Conservation (phyloP, 35 echinoderm and acorn worm species). For the Apostichopus japonicus region DNA sequence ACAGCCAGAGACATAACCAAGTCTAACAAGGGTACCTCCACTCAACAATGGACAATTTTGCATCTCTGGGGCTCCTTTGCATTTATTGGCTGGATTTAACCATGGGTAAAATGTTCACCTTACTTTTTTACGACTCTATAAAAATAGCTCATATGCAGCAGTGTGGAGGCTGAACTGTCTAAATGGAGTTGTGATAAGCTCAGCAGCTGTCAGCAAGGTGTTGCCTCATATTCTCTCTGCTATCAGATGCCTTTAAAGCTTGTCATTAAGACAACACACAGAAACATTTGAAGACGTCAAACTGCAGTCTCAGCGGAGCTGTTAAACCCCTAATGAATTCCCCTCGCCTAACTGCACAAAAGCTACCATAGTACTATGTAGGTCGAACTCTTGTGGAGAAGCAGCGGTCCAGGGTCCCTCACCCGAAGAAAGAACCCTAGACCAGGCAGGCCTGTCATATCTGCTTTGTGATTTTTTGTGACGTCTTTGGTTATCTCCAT, state of each 20-base stretch:
- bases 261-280: not conserved
- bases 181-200: conserved; percentile 10
- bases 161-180: not conserved
- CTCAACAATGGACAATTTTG: too few relatives aligned
- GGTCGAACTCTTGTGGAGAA: not conserved
- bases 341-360: not conserved
- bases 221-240: not conserved
- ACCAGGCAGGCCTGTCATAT: not conserved
- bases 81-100: too few relatives aligned
- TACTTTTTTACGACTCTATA: not conserved
- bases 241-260: not conserved
- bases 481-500: not conserved
- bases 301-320: not conserved
- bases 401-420: not conserved
- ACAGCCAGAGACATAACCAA: too few relatives aligned
- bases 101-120: too few relatives aligned
- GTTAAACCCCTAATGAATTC: conserved; percentile 20
- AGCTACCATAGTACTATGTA: not conserved
- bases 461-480: not conserved
- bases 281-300: conserved; percentile 33
- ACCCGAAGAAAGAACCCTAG: not conserved
- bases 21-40: too few relatives aligned
- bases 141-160: conserved; percentile 9
- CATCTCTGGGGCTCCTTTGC: too few relatives aligned
- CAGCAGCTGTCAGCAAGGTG: conserved; percentile 29